phyloP scores from a whole-genome alignment of 2,888 invertebrate genomes.

The Herminia tarsipennalis region DNA sequence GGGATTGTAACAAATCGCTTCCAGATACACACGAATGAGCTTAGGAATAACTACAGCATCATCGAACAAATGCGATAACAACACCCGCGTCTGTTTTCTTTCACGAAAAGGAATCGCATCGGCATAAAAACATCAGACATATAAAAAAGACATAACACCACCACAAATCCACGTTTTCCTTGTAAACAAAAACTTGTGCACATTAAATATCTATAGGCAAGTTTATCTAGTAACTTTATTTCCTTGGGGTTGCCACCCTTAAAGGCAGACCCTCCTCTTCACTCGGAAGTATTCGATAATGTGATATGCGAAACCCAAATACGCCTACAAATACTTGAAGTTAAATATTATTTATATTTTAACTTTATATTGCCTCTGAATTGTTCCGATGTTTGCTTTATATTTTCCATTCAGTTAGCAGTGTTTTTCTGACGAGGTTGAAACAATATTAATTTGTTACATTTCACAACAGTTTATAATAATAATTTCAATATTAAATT shows the following conservation, averaged over 20 bases:
- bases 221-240: conserved; percentile 40
- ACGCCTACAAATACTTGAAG: conserved; percentile 29
- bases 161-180: conserved; percentile 24
- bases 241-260: conserved; percentile 30
- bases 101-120: neutral
- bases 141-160: conserved; percentile 32
- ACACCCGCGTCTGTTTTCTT: conserved; percentile 3
- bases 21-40: neutral
- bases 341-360: conserved; percentile 36
- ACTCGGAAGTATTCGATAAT: conserved; percentile 51
- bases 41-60: neutral
- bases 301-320: conserved; percentile 53
- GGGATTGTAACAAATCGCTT: neutral
- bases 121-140: conserved; percentile 18
- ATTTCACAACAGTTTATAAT: neutral
- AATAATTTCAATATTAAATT: neutral
- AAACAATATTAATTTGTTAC: neutral
- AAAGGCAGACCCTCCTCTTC: conserved; percentile 30
- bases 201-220: conserved; percentile 39
- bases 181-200: conserved; percentile 43
- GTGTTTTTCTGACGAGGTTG: neutral
- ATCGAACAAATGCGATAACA: neutral
- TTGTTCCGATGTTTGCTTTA: conserved; percentile 38
- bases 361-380: conserved; percentile 22
- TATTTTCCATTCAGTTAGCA: conserved; percentile 24